Evolutionary conservation across 1,140 invertebrate species (phyloP), one percentile per base, ranked within the genome.

Genomic region (Myzus persicae): DNA sequence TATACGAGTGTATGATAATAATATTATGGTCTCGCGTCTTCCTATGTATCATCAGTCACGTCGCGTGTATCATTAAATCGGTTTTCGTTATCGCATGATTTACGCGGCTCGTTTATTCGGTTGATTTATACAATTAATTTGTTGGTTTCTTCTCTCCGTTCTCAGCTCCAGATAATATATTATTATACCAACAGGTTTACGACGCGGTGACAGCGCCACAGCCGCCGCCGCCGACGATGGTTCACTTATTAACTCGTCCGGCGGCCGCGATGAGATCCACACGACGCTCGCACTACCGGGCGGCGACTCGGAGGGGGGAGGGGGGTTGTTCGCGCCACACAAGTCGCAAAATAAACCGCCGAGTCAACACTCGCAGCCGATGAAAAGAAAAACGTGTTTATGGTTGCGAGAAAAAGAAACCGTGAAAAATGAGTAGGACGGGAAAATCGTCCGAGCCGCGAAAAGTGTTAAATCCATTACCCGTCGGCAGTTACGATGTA

Each of bases 191-290:
- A 88, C 85, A 36, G 85, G 85, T 88, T 88, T 88, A 36, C 85
- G 31, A 88, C 85, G 85, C 38, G 42, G 40, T n/a, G 84, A 87
- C 84, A n/a, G 42, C 84, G 42, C 24, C 84, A 40, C 48, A 51
- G 48, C 22, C 36, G 20, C 22, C 20, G 24, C 36, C 38, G 40
- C 22, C 38, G 82, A 84, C 81, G 84, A 87, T 11, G 40, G 42
- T n/a, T 87, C 40, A 87, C 84, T 44, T 42, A 88, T 88, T 87
- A 87, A 87, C 84, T 87, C 84, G 84, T 87, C 84, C 84, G 84
- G 36, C 84, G 84, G 84, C 84, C 31, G 11, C 4, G 84, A 87
- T 87, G 59, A 76, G 14, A 36, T 76, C 31, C 42, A 87, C 42
- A 87, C 59, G 59, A 87, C 59, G 59, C 82, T 24, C 9, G 3